Percentiles rank a stretch among this genome's conserved stretches.
Conservation (phyloP, 2,113 vertebrate species). For the Casuarius casuarius region DNA sequence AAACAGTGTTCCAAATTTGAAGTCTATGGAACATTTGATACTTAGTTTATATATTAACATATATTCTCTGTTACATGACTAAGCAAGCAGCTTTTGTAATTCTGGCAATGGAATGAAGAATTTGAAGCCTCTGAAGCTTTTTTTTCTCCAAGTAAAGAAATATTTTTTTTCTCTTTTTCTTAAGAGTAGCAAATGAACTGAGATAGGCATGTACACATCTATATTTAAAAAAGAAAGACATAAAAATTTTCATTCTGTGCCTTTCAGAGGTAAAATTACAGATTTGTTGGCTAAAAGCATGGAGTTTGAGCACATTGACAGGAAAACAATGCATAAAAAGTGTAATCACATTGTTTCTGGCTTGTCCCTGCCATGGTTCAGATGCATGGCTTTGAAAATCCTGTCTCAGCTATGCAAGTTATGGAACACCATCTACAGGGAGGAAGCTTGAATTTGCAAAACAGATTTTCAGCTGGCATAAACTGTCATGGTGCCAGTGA, state of each 20-base stretch:
- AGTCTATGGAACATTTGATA: not conserved
- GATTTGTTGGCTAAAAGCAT: not conserved
- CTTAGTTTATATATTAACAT: not conserved
- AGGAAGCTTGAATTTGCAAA: not conserved
- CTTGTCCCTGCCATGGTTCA: not conserved
- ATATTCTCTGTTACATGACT: not conserved
- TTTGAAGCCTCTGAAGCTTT: not conserved
- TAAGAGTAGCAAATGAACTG: not conserved
- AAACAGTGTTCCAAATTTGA: not conserved
- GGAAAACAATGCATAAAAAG: not conserved
- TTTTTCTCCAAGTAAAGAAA: not conserved
- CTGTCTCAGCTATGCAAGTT: not conserved
- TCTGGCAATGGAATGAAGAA: not conserved
- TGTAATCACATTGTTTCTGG: not conserved
- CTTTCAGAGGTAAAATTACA: not conserved
- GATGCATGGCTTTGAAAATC: not conserved
- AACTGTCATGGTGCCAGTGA: not conserved
- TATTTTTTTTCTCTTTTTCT: not conserved
- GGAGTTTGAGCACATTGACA: not conserved
- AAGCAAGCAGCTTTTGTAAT: not conserved
- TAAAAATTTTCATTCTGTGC: not conserved
- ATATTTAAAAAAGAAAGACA: not conserved
- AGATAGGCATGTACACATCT: not conserved
- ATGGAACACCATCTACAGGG: not conserved
- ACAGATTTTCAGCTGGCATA: constrained; percentile 9